phyloP scores from a whole-genome alignment of 2,888 invertebrate genomes.

The Chloroclystis v-ata region DNA sequence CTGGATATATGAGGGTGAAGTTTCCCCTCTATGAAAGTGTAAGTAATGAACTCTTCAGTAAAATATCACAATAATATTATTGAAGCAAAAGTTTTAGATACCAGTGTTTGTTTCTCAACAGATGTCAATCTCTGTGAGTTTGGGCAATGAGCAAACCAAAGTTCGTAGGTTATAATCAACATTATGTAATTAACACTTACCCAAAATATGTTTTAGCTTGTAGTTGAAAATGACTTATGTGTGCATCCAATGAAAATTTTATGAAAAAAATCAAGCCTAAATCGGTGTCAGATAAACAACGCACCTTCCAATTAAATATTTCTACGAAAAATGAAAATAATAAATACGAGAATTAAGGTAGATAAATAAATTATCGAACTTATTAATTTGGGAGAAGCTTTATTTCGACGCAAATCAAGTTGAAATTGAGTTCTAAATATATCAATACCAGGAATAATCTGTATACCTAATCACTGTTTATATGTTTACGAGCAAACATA shows the following conservation, averaged over 20 bases:
- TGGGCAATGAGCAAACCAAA: neutral
- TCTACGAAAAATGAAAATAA: too few species aligned
- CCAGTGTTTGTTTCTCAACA: neutral
- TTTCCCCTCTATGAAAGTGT: neutral
- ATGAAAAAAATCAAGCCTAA: too few species aligned
- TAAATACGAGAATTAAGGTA: too few species aligned
- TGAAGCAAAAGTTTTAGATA: neutral
- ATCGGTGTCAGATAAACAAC: too few species aligned
- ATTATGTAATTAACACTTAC: too few species aligned
- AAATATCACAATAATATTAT: neutral
- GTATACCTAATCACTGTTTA: conserved; percentile 6
- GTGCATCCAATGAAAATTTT: too few species aligned
- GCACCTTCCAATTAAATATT: too few species aligned
- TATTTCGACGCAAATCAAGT: neutral
- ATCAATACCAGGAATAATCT: conserved; percentile 1
- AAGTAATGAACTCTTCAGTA: conserved; percentile 3
- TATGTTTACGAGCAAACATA: conserved; percentile 18
- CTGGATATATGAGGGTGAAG: neutral
- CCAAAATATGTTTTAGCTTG: neutral
- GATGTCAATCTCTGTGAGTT: neutral
- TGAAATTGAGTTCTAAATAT: neutral
- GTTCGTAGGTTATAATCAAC: too few species aligned
- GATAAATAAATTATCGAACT: too few species aligned
- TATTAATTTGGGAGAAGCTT: neutral
- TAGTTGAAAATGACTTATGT: too few species aligned